Percentiles rank a stretch among this genome's conserved stretches.
Evolutionary conservation across 2,797 vertebrate genomes (phyloP).

Genomic region (Notoglanidium macrostoma): DNA sequence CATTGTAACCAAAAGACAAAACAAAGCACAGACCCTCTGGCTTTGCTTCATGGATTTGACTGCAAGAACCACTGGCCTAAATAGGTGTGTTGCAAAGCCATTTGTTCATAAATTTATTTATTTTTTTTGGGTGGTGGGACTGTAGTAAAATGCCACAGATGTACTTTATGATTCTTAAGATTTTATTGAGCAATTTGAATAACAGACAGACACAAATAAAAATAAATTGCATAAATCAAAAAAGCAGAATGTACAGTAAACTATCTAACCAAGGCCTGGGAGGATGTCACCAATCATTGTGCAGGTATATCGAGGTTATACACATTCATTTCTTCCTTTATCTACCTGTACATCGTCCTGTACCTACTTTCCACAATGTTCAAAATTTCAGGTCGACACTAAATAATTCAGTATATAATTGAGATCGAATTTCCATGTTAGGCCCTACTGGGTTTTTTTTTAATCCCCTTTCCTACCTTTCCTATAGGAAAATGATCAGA

Average conservation of each 20-base stretch:
- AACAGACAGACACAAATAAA: constrained; percentile 34
- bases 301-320: constrained; percentile 17
- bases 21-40: not conserved
- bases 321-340: constrained; percentile 24
- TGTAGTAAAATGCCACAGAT: not conserved
- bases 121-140: too few species aligned
- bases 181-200: constrained; percentile 46
- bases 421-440: not conserved
- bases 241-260: constrained; percentile 26
- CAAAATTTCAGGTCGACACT: constrained; percentile 2
- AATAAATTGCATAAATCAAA: constrained; percentile 34
- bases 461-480: constrained; percentile 3
- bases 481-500: constrained; percentile 15
- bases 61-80: not conserved
- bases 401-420: not conserved
- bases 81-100: not conserved
- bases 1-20: not conserved
- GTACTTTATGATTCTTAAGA: not conserved
- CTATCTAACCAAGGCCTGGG: constrained; percentile 11
- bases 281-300: constrained; percentile 18
- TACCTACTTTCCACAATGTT: not conserved
- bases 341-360: not conserved
- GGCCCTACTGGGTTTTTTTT: not conserved
- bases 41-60: not conserved
- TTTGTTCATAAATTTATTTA: not conserved